Conservation (phyloP, 1,140 invertebrate genomes). For the Manduca sexta region DNA sequence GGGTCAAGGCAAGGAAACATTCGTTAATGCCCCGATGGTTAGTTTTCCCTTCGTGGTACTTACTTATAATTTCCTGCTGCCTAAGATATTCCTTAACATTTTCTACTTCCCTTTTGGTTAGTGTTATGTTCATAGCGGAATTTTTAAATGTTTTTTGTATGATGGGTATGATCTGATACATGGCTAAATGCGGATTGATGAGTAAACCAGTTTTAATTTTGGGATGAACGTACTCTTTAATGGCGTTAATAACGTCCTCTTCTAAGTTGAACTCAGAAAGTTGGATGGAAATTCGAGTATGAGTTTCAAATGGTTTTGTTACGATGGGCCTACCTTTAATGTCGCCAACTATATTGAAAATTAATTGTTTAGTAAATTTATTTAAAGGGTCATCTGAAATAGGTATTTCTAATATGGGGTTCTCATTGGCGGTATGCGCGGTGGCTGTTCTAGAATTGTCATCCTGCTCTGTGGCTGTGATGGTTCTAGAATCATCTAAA, state of each 20-base stretch:
- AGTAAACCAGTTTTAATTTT: constrained; percentile 10
- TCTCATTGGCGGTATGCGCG: constrained; percentile 6
- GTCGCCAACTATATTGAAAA: constrained; percentile 7
- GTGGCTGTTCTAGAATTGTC: too few relatives aligned
- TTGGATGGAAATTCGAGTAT: constrained; percentile 7
- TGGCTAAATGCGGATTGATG: constrained; percentile 6
- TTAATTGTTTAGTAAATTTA: constrained; percentile 11
- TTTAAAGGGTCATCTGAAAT: constrained; percentile 11
- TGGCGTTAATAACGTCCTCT: constrained; percentile 5
- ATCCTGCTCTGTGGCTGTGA: too few relatives aligned
- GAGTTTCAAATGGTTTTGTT: constrained; percentile 13
- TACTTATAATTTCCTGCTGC: constrained; percentile 14
- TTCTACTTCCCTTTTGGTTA: constrained; percentile 9
- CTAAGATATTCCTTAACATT: constrained; percentile 14
- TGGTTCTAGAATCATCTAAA: neutral
- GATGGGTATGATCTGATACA: constrained; percentile 11
- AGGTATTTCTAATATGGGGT: constrained; percentile 13
- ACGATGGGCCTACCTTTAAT: constrained; percentile 6
- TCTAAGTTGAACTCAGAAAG: constrained; percentile 10
- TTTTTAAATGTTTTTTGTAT: constrained; percentile 13
- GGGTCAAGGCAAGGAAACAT: constrained; percentile 9
- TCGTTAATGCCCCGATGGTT: constrained; percentile 19
- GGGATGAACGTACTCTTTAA: constrained; percentile 13
- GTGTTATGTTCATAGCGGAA: constrained; percentile 16
- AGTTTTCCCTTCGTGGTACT: constrained; percentile 21